A percentile compares a stretch with the other conserved stretches of the same genome.
These are phyloP conservation scores for Exephanes ischioxanthus DNA, from an alignment of 2,888 invertebrate genomes.

Conservation along the genomic window DNA sequence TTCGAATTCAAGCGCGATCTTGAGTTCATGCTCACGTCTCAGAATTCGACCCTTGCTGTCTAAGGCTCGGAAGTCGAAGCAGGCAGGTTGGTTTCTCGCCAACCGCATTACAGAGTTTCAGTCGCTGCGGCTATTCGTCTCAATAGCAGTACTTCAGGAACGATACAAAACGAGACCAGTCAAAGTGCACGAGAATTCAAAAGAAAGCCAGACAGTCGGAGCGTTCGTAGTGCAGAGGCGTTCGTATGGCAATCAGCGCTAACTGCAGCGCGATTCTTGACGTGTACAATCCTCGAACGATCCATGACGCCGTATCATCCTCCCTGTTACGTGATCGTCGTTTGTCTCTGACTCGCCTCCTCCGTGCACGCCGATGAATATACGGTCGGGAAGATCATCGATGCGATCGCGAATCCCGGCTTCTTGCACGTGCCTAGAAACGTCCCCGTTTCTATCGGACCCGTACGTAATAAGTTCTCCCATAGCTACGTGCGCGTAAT, in stretches of 20 bases:
- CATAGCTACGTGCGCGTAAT: constrained; percentile 14
- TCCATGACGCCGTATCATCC: constrained; percentile 74
- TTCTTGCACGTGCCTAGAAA: constrained; percentile 66
- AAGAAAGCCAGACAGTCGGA: neutral
- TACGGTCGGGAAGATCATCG: constrained; percentile 5
- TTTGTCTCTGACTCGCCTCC: constrained; percentile 76
- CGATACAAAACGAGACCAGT: constrained; percentile 2
- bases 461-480: constrained; percentile 14
- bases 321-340: constrained; percentile 78
- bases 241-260: constrained; percentile 75
- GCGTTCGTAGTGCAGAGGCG: neutral
- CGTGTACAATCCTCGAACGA: constrained; percentile 58
- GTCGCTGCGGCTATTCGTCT: neutral
- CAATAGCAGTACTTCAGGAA: neutral
- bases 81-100: neutral
- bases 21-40: neutral
- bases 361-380: constrained; percentile 11
- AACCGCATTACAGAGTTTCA: neutral
- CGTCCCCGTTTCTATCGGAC: constrained; percentile 20
- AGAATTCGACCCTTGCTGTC: neutral
- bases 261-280: constrained; percentile 74
- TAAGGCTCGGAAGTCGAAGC: neutral
- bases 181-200: neutral
- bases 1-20: neutral
- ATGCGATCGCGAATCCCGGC: constrained; percentile 53